phyloP scores from a whole-genome alignment of 1,140 invertebrate species.

The Hesperophylax magnus region DNA sequence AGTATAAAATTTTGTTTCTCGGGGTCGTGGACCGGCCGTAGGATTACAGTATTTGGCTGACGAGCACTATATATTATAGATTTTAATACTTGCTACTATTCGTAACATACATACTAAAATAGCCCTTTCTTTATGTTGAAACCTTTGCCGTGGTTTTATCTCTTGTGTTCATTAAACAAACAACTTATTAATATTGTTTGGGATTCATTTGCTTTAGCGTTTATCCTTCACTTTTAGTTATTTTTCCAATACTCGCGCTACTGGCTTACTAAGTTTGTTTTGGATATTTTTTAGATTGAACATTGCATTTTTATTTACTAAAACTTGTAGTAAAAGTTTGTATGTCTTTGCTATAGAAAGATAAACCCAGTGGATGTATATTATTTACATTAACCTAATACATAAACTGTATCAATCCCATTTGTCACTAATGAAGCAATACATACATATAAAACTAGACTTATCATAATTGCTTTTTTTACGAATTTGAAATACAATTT shows the following conservation, averaged over 20 bases:
- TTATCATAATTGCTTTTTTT: conserved; percentile 58
- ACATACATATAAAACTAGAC: conserved; percentile 57
- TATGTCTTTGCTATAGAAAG: conserved; percentile 38
- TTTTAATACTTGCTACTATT: conserved; percentile 40
- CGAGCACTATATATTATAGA: conserved; percentile 38
- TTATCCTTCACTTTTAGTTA: conserved; percentile 35
- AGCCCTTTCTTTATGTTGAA: conserved; percentile 26
- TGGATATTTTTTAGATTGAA: conserved; percentile 40
- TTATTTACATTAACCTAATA: conserved; percentile 45
- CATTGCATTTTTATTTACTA: conserved; percentile 43
- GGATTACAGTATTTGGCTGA: conserved; percentile 36
- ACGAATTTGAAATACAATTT: conserved; percentile 54
- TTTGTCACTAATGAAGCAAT: conserved; percentile 58
- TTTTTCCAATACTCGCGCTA: conserved; percentile 44
- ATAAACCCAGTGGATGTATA: conserved; percentile 51
- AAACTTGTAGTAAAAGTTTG: conserved; percentile 39
- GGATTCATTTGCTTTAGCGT: conserved; percentile 50
- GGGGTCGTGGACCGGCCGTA: conserved; percentile 36
- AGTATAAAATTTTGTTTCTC: conserved; percentile 45
- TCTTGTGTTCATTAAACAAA: conserved; percentile 19
- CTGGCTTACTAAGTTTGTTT: conserved; percentile 40
- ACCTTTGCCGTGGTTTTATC: conserved; percentile 24
- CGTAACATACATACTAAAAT: conserved; percentile 41
- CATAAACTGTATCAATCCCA: conserved; percentile 53
- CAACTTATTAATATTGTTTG: conserved; percentile 49